phyloP scores from a whole-genome alignment of 2,888 invertebrate genomes.

The Candidula unifasciata region DNA sequence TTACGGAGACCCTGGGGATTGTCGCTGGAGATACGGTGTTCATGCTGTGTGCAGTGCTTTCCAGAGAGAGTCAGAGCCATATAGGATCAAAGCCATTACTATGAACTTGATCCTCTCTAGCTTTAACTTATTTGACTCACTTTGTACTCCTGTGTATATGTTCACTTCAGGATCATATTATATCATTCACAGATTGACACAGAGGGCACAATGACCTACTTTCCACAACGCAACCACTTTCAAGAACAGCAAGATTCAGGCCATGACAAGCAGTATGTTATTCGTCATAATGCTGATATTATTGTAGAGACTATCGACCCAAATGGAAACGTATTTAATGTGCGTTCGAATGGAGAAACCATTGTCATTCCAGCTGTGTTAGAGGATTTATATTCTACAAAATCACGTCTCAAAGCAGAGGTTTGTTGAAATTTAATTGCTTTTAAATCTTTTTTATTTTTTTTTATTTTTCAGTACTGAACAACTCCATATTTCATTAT shows the following conservation, averaged over 20 bases:
- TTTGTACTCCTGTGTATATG: too few relatives aligned
- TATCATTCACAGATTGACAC: constrained; percentile 45
- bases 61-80: too few relatives aligned
- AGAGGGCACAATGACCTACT: constrained; percentile 62
- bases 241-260: constrained; percentile 67
- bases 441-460: neutral
- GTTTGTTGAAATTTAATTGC: too few relatives aligned
- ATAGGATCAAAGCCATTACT: too few relatives aligned
- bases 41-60: too few relatives aligned
- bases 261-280: constrained; percentile 68
- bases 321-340: constrained; percentile 74
- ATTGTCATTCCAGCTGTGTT: constrained; percentile 62
- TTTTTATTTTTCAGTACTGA: neutral
- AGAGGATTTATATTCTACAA: constrained; percentile 62
- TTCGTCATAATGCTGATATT: constrained; percentile 74
- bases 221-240: constrained; percentile 67
- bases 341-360: constrained; percentile 74
- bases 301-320: constrained; percentile 74
- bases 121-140: too few relatives aligned
- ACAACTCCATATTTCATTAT: too few relatives aligned
- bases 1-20: too few relatives aligned
- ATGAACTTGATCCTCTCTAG: too few relatives aligned
- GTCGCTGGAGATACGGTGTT: too few relatives aligned
- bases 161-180: neutral
- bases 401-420: constrained; percentile 52